Base-by-base conservation (phyloP, 35 echinoderm and acorn worm species). In the Ophioderma brevispina region DNA sequence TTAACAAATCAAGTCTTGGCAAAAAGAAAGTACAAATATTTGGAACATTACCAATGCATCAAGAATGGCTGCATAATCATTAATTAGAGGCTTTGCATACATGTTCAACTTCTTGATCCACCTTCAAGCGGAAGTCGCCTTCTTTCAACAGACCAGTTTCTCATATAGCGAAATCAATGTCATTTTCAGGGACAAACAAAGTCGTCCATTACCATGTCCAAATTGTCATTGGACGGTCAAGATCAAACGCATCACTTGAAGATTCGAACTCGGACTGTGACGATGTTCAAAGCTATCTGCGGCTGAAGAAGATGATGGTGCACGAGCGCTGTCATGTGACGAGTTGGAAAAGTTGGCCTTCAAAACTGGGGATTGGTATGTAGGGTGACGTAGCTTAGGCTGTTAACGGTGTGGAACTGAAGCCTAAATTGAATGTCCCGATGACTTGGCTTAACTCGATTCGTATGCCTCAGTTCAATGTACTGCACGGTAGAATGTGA, bases 141-240 rank as follows among this genome's bases (percentile, higher is more conserved):
- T 30, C 2, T 6, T 70, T 30, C n/a, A n/a, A n/a, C n/a, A 30
- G 17, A 4, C 59, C 59, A 70, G n/a, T 85, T 55, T 11, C 63
- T n/a, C 21, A 59, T 85, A 85, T 28, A 85, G 52, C 0, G 46
- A 85, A 36, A 59, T 85, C 55, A 15, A 85, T 34, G 56, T 85
- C 83, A 34, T 34, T 35, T 13, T 85, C 83, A 37, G 83, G 83
- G 11, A 55, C 52, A 37, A 85, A 85, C 31, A 85, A 59, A 75
- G n/a, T 63, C 83, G 17, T 85, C 83, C 4, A 85, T 30, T 15
- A 59, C 21, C 13, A 55, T 33, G 11, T 85, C 83, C 83, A 85
- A 11, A 64, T 35, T 37, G 33, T 59, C 35, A 30, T 18, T 59
- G 33, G 50, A 11, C 23, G 80, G 49, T 59, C n/a, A 21, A 37